phyloP scores from a whole-genome alignment of 37 sponge, comb jelly and placozoan genomes.

The Petrosia ficiformis region DNA sequence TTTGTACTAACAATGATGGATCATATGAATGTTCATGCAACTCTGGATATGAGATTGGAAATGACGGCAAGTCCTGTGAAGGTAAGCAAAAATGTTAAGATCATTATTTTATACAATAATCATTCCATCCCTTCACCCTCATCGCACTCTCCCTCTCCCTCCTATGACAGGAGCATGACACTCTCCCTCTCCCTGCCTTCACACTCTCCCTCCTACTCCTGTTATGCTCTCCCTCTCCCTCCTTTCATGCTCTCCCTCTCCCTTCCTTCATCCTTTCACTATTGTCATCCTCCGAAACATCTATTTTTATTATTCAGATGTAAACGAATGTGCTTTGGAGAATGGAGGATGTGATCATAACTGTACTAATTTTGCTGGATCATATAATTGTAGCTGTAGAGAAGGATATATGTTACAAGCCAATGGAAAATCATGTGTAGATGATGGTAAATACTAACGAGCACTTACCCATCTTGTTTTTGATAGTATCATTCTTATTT shows the following conservation, averaged over 20 bases:
- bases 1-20: neutral
- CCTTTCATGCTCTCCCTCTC: neutral
- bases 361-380: neutral
- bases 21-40: constrained; percentile 9
- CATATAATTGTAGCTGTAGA: neutral
- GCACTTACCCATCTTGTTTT: neutral
- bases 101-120: too few relatives aligned
- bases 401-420: neutral
- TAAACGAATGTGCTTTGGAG: neutral
- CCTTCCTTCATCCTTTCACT: neutral
- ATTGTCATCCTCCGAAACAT: neutral
- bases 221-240: too few relatives aligned
- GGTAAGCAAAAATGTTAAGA: too few relatives aligned
- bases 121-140: too few relatives aligned
- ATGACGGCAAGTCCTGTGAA: neutral
- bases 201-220: too few relatives aligned
- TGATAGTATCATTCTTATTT: too few relatives aligned
- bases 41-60: constrained; percentile 10
- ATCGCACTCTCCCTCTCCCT: too few relatives aligned
- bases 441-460: neutral
- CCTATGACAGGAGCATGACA: too few relatives aligned
- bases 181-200: too few relatives aligned
- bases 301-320: neutral
- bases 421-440: neutral
- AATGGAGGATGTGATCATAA: constrained; percentile 18